phyloP scores from a whole-genome alignment of 2,113 vertebrate genomes.

The Crotophaga sulcirostris region DNA sequence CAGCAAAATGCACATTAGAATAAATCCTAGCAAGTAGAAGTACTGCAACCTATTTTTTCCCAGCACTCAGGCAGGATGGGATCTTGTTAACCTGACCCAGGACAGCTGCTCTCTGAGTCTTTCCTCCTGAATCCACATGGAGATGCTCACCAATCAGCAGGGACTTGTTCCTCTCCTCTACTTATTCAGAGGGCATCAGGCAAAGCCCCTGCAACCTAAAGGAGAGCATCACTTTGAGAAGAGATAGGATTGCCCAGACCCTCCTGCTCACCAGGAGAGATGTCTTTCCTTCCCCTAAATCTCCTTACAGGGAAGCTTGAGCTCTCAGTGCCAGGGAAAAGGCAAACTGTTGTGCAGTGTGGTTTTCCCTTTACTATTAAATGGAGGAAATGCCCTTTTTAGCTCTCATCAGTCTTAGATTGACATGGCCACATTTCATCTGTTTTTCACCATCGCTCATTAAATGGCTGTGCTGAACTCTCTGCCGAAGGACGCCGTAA shows the following conservation, averaged over 20 bases:
- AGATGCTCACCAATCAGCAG: not conserved
- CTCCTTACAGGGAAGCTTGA: not conserved
- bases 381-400: not conserved
- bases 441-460: not conserved
- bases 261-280: not conserved
- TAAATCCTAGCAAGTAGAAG: not conserved
- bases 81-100: not conserved
- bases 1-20: not conserved
- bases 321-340: not conserved
- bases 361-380: not conserved
- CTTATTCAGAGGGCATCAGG: not conserved
- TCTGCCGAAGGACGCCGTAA: not conserved
- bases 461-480: not conserved
- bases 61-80: not conserved
- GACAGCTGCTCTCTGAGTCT: not conserved
- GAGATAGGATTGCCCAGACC: not conserved
- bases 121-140: not conserved
- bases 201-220: not conserved
- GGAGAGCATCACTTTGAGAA: not conserved
- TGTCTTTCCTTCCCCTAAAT: not conserved
- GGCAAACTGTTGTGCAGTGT: not conserved
- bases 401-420: not conserved
- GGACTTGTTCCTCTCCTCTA: not conserved
- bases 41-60: not conserved
- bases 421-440: not conserved